Percentiles rank a stretch among this genome's conserved stretches.
Evolutionary conservation across 2,113 vertebrate species (phyloP).

Genomic region (Gymnarchus niloticus): DNA sequence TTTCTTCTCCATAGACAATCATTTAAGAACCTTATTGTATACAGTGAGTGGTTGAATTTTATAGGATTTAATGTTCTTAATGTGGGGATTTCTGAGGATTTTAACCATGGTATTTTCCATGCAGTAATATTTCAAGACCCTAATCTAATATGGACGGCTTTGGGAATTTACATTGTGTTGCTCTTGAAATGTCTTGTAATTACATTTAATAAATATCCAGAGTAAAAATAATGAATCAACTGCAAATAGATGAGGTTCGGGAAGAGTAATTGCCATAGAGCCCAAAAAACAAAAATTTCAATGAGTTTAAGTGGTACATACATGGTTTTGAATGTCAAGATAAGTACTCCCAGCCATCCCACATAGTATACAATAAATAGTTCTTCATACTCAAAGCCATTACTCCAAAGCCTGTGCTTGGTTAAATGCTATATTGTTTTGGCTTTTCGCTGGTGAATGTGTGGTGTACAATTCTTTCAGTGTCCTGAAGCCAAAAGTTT

Average conservation of each 20-base stretch:
- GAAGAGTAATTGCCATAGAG: slow-evolving; percentile 39
- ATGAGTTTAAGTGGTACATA: slow-evolving; percentile 32
- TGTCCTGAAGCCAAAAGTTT: neutral
- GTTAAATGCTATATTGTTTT: neutral
- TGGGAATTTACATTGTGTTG: slow-evolving; percentile 30
- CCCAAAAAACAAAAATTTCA: slow-evolving; percentile 34
- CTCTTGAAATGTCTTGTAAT: slow-evolving; percentile 34
- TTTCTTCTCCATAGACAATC: neutral
- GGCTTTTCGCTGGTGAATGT: neutral
- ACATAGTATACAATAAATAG: slow-evolving; percentile 1
- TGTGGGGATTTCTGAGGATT: neutral
- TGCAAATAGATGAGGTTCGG: slow-evolving; percentile 26
- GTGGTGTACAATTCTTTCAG: too few species aligned
- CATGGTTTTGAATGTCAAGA: slow-evolving; percentile 22
- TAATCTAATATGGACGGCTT: slow-evolving; percentile 16
- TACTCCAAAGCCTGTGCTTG: neutral
- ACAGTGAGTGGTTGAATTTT: neutral
- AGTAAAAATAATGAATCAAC: slow-evolving; percentile 33
- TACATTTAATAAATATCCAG: slow-evolving; percentile 42
- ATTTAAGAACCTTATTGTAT: neutral
- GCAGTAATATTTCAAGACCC: neutral
- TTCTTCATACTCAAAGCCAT: neutral
- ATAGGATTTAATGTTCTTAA: slow-evolving; percentile 21
- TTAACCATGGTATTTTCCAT: neutral
- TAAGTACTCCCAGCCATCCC: neutral